Evolutionary conservation across 2,888 invertebrate species (phyloP).

Genomic region (Phyto melanocephala): DNA sequence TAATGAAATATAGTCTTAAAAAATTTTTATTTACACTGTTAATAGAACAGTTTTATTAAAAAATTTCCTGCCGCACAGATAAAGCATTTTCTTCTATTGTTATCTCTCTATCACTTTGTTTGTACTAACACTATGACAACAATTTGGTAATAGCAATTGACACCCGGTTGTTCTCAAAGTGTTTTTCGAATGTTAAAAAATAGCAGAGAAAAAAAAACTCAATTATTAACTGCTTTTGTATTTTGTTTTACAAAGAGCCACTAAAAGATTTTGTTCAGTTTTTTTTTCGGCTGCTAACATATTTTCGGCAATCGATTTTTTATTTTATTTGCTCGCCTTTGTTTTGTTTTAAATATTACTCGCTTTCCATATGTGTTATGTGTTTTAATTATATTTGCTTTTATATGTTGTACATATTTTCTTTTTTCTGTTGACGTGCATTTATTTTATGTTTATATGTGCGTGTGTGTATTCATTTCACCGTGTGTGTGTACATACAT

Average conservation of each 20-base stretch:
- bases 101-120: background rate
- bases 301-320: background rate
- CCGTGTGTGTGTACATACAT: background rate
- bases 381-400: background rate
- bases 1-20: too few relatives aligned
- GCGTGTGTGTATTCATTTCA: constrained; percentile 20
- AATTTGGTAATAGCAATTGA: background rate
- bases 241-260: background rate
- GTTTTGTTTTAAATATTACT: background rate
- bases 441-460: constrained; percentile 6
- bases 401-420: constrained; percentile 14
- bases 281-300: background rate
- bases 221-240: background rate
- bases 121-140: background rate
- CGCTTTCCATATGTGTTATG: background rate
- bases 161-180: background rate
- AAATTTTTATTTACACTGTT: too few relatives aligned
- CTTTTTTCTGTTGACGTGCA: too few relatives aligned
- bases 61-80: background rate
- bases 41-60: too few relatives aligned
- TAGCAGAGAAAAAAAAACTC: background rate
- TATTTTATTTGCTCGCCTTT: background rate
- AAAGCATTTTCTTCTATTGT: background rate
- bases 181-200: background rate
- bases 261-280: background rate